Conservation (phyloP, 2,888 invertebrate genomes). For the Amiota minor region DNA sequence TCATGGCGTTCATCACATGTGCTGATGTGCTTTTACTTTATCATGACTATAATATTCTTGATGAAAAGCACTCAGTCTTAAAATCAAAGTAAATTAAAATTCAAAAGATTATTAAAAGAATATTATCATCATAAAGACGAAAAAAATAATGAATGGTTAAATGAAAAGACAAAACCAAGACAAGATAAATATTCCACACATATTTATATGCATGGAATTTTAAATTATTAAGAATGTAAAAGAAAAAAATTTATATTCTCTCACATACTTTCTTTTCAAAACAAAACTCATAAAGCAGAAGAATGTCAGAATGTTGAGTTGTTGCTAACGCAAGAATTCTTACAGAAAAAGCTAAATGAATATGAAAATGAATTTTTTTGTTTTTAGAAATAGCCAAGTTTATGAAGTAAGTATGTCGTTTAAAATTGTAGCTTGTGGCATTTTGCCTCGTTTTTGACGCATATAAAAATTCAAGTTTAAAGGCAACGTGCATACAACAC, state of each 20-base stretch:
- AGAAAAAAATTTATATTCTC: not conserved
- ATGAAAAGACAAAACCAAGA: not conserved
- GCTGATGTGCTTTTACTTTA: no score
- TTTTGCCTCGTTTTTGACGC: constrained; percentile 11
- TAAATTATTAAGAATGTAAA: constrained; percentile 13
- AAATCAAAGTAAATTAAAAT: constrained; percentile 18
- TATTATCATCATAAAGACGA: not conserved
- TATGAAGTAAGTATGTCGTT: not conserved
- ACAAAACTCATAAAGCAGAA: not conserved
- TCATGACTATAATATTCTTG: no score
- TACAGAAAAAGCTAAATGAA: no score
- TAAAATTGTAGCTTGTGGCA: not conserved
- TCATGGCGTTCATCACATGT: no score
- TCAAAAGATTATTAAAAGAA: not conserved
- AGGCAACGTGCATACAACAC: not conserved
- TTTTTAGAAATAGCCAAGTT: not conserved
- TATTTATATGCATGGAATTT: constrained; percentile 29
- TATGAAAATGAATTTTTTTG: no score
- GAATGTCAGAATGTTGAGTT: no score
- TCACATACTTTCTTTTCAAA: not conserved
- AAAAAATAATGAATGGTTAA: not conserved
- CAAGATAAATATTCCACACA: not conserved
- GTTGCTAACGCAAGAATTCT: no score
- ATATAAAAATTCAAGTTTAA: constrained; percentile 13
- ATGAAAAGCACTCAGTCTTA: no score